Percentiles rank a stretch among this genome's conserved stretches.
Evolutionary conservation across 2,888 invertebrate species (phyloP).

Genomic region (Polylopha cassiicola): DNA sequence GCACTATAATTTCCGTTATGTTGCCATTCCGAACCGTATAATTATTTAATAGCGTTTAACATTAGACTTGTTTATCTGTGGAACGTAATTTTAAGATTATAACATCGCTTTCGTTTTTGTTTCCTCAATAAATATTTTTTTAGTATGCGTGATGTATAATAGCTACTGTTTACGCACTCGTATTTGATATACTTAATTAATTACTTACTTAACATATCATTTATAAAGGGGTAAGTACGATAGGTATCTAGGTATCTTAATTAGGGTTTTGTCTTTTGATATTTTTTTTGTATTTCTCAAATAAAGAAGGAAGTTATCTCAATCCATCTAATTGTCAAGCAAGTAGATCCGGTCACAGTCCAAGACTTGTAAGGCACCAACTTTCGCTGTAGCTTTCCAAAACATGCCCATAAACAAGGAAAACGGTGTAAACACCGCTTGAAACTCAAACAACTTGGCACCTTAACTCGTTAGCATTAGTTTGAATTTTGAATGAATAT

Average conservation of each 20-base stretch:
- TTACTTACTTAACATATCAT: slow-evolving; percentile 5
- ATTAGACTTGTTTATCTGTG: slow-evolving; percentile 13
- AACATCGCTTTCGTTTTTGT: slow-evolving; percentile 5
- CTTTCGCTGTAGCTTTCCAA: slow-evolving; percentile 75
- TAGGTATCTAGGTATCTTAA: too few species aligned
- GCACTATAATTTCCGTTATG: slow-evolving; percentile 32
- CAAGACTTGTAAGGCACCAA: slow-evolving; percentile 44
- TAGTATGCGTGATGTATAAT: slow-evolving; percentile 34
- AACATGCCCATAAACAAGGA: slow-evolving; percentile 38
- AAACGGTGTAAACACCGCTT: slow-evolving; percentile 39
- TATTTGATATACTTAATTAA: slow-evolving; percentile 1
- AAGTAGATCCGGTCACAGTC: slow-evolving; percentile 61
- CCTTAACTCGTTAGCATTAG: slow-evolving; percentile 11
- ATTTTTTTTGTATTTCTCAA: too few species aligned
- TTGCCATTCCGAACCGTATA: slow-evolving; percentile 21
- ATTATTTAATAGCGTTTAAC: slow-evolving; percentile 15
- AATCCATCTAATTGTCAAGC: slow-evolving; percentile 33
- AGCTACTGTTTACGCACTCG: slow-evolving; percentile 23
- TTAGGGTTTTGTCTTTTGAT: too few species aligned
- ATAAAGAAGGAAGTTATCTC: slow-evolving; percentile 11
- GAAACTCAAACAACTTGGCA: slow-evolving; percentile 23
- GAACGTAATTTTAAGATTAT: slow-evolving; percentile 9
- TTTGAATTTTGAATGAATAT: slow-evolving; percentile 5
- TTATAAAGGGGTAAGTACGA: too few species aligned
- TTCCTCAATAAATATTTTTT: slow-evolving; percentile 9